These are phyloP conservation scores for Zaprionus camerounensis DNA, from an alignment of 1,140 invertebrate genomes.

Conservation along the genomic window DNA sequence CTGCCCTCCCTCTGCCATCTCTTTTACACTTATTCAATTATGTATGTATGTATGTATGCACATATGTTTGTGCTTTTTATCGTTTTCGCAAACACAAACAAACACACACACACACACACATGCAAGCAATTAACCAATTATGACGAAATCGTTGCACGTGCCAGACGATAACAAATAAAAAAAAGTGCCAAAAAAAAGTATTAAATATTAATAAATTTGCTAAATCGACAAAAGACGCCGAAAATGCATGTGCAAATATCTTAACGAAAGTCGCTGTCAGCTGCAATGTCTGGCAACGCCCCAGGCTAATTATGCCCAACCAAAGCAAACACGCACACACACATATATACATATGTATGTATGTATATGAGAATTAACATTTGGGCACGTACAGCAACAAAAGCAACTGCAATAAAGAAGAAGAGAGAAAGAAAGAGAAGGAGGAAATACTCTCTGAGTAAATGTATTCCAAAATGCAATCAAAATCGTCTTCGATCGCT, in stretches of 20 bases:
- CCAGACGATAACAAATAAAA: background rate
- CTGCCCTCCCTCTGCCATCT: background rate
- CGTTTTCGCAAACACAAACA: background rate
- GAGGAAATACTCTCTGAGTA: background rate
- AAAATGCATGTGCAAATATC: slow-evolving; percentile 26
- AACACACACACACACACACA: slow-evolving; percentile 2
- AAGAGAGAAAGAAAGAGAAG: background rate
- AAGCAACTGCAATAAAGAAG: background rate
- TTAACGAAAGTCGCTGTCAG: slow-evolving; percentile 16
- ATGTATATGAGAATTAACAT: slow-evolving; percentile 7
- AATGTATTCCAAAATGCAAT: background rate
- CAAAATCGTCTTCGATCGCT: background rate
- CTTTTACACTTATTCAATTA: background rate
- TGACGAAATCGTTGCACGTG: slow-evolving; percentile 12
- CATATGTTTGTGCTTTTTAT: background rate
- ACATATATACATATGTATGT: background rate
- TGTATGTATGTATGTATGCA: background rate
- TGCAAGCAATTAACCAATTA: background rate
- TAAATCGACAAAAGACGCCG: slow-evolving; percentile 5
- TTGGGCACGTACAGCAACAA: slow-evolving; percentile 29
- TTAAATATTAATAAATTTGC: background rate
- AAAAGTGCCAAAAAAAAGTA: background rate
- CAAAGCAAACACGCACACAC: slow-evolving; percentile 10
- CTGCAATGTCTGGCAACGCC: slow-evolving; percentile 35
- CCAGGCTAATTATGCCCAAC: slow-evolving; percentile 31